Percentiles rank a stretch among this genome's conserved stretches.
phyloP scores from a whole-genome alignment of 2,888 invertebrate genomes.

The Spialia ferax region DNA sequence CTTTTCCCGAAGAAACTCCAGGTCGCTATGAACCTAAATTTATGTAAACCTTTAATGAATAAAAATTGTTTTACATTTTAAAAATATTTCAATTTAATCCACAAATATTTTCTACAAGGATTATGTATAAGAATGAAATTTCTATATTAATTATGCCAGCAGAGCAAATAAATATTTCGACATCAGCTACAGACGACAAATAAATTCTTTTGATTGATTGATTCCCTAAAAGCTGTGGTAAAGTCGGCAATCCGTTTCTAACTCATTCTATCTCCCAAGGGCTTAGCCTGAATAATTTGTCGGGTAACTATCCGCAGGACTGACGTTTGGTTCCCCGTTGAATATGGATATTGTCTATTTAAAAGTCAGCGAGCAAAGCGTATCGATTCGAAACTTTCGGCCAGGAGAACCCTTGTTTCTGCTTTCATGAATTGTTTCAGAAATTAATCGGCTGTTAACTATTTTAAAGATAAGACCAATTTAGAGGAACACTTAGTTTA shows the following conservation, averaged over 20 bases:
- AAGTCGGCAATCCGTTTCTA: constrained; percentile 17
- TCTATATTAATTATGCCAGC: neutral
- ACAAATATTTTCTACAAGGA: too few species aligned
- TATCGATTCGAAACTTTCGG: constrained; percentile 25
- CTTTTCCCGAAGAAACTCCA: too few species aligned
- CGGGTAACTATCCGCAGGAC: constrained; percentile 26
- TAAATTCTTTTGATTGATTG: constrained; percentile 34
- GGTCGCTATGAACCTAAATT: too few species aligned
- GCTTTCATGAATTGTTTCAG: constrained; percentile 13
- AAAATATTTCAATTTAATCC: too few species aligned
- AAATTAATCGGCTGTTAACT: constrained; percentile 3
- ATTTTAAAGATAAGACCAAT: too few species aligned
- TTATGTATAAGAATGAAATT: too few species aligned
- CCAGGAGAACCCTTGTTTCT: constrained; percentile 2
- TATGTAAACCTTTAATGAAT: too few species aligned
- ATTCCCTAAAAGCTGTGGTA: constrained; percentile 17
- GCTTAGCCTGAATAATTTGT: constrained; percentile 35
- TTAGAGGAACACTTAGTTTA: too few species aligned
- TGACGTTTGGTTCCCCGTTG: constrained; percentile 27
- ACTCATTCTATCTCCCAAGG: constrained; percentile 21
- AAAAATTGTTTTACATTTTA: too few species aligned
- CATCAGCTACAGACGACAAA: constrained; percentile 19
- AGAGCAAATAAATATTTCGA: neutral
- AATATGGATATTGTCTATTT: constrained; percentile 38
- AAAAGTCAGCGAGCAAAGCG: constrained; percentile 35